Base-by-base conservation (phyloP, 2,797 vertebrate species). In the Sebastiscus tertius region DNA sequence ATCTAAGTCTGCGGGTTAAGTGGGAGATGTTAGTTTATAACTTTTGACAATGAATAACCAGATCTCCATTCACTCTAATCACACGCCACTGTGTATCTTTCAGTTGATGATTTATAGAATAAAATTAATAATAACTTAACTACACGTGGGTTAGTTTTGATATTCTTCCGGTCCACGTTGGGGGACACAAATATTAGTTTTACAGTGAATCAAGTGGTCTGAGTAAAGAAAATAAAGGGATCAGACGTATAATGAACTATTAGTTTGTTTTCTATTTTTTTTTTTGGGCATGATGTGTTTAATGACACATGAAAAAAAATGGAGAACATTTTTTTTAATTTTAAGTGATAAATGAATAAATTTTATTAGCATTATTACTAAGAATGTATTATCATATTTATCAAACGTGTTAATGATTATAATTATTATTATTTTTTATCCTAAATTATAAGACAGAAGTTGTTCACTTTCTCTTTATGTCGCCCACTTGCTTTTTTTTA, bases 31-130 rank as follows among this genome's bases (percentile, higher is more conserved):
- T 93, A 93, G 93, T 97, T 98, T 97, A 97, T 97, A 96, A 94
- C 96, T 96, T 96, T 97, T 94, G 94, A 96, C 97, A 98, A 97
- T 97, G 96, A 98, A 96, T 97, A 98, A 97, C 97, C 95, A 96
- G 96, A 95, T 96, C 94, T 94, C 96, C 95, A 94, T 97, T 97
- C 96, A 96, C 94, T 95, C 96, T 96, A 96, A 96, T 97, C 97
- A 93, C 95, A 95, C 94, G 93, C 94, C 94, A 96, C 95, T 97
- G 97, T 98, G 97, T 98, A 97, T 97, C 97, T 97, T 98, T 96
- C 97, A 96, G 97, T 99, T 97, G 98, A 99, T 99, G 97, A 98
- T 99, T 99, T 98, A 97, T 98, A 97, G 97, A 96, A 97, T 97
- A 97, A 98, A 99, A 98, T 98, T 98, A 98, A 98, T 97, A 97